Conservation (phyloP, 2,113 vertebrate species). For the Mixornis gularis region DNA sequence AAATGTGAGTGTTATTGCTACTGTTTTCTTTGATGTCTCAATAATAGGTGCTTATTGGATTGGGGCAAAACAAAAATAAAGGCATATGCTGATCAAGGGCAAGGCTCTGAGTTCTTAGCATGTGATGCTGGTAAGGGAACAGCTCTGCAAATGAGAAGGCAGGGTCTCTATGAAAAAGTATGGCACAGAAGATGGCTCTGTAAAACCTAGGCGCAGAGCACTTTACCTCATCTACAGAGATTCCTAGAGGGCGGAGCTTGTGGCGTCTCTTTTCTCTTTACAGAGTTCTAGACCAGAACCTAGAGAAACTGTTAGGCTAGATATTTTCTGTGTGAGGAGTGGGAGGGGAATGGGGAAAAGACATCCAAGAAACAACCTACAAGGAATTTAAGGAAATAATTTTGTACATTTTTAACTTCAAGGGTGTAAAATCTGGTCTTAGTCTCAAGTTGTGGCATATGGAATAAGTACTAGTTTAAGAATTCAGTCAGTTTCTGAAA, state of each 20-base stretch:
- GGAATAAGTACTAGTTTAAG: not conserved
- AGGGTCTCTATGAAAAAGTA: not conserved
- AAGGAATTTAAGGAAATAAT: not conserved
- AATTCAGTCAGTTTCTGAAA: not conserved
- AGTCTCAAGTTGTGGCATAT: not conserved
- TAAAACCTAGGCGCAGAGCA: not conserved
- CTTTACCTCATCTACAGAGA: not conserved
- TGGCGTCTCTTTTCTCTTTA: not conserved
- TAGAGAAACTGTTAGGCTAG: not conserved
- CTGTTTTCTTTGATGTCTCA: constrained; percentile 20
- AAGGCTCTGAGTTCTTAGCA: not conserved
- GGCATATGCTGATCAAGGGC: not conserved
- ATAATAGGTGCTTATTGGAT: not conserved
- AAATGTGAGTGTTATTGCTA: constrained; percentile 3
- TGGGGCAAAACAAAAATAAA: not conserved
- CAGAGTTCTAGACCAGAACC: not conserved
- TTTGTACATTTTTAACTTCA: not conserved
- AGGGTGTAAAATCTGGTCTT: not conserved
- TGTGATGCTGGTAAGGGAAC: not conserved
- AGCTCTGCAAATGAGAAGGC: not conserved
- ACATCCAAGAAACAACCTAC: not conserved
- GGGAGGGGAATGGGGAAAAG: not conserved
- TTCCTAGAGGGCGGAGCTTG: not conserved
- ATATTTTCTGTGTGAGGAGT: not conserved
- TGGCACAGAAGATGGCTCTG: not conserved